These are phyloP conservation scores for Trilocha varians DNA, from an alignment of 2,888 invertebrate genomes.

Conservation along the genomic window DNA sequence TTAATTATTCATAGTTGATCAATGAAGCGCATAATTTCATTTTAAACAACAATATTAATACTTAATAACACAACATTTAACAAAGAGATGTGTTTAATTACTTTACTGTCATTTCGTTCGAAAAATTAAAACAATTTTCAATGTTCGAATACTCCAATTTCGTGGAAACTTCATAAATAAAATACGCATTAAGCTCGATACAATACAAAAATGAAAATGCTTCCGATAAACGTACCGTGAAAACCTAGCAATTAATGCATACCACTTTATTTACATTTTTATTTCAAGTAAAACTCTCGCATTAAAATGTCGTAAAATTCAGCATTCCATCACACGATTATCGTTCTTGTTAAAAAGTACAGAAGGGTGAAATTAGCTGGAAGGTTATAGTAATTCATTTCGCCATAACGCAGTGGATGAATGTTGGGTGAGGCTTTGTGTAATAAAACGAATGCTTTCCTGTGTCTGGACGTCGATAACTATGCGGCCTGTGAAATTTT, in stretches of 20 bases:
- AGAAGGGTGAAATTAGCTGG: slow-evolving; percentile 1
- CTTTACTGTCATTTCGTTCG: no score
- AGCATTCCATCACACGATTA: neutral
- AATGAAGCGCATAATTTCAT: no score
- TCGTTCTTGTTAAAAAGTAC: neutral
- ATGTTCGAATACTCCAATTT: no score
- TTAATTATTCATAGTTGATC: no score
- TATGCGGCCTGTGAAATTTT: slow-evolving; percentile 33
- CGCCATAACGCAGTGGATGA: slow-evolving; percentile 23
- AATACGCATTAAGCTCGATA: slow-evolving; percentile 25
- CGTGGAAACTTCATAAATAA: slow-evolving; percentile 16
- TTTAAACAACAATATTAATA: no score
- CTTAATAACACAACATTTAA: no score
- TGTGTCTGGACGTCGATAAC: slow-evolving; percentile 41
- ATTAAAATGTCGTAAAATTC: slow-evolving; percentile 18
- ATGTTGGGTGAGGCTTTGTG: slow-evolving; percentile 47
- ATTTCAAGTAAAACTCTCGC: slow-evolving; percentile 22
- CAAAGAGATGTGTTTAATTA: no score
- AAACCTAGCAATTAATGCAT: slow-evolving; percentile 59
- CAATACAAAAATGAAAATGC: slow-evolving; percentile 22
- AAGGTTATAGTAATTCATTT: slow-evolving; percentile 22
- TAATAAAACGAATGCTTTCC: slow-evolving; percentile 58
- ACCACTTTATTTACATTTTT: slow-evolving; percentile 51
- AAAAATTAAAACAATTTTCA: no score
- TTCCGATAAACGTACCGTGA: slow-evolving; percentile 47